Conservation (phyloP, 2,888 invertebrate genomes). For the Nomada fucata region DNA sequence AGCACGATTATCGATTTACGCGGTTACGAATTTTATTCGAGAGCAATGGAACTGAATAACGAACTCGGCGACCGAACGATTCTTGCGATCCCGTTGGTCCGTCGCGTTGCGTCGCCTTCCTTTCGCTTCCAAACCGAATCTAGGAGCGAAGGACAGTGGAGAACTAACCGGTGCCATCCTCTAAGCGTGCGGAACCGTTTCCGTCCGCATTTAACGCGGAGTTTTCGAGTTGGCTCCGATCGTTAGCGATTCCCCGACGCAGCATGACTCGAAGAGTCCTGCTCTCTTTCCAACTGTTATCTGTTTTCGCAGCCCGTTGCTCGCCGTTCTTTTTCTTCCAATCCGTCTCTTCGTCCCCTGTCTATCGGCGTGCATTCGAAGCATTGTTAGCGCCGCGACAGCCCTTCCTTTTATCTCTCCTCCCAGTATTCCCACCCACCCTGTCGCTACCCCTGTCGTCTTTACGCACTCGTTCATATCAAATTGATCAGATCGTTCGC, state of each 20-base stretch:
- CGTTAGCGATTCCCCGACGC: constrained; percentile 56
- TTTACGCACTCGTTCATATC: constrained; percentile 36
- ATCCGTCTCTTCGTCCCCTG: constrained; percentile 2
- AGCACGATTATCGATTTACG: constrained; percentile 60
- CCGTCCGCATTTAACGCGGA: not conserved
- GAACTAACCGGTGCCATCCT: not conserved
- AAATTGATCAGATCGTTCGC: too few species aligned
- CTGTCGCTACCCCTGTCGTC: constrained; percentile 43
- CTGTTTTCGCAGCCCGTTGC: not conserved
- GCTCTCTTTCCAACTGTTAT: constrained; percentile 34
- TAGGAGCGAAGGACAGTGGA: not conserved
- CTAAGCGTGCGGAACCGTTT: too few species aligned
- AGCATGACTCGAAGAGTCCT: constrained; percentile 13
- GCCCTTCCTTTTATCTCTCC: constrained; percentile 44
- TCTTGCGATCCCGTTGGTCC: not conserved
- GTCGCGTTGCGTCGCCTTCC: constrained; percentile 38
- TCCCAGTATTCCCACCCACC: constrained; percentile 38
- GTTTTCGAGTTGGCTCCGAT: constrained; percentile 11
- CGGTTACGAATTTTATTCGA: constrained; percentile 50
- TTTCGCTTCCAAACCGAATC: constrained; percentile 18
- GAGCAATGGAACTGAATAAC: constrained; percentile 39
- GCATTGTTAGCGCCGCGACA: constrained; percentile 58
- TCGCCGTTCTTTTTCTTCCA: constrained; percentile 39
- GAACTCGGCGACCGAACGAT: constrained; percentile 12
- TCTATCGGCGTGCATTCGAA: constrained; percentile 50